phyloP scores from a whole-genome alignment of 2,113 vertebrate species.

The Cottus gobio region DNA sequence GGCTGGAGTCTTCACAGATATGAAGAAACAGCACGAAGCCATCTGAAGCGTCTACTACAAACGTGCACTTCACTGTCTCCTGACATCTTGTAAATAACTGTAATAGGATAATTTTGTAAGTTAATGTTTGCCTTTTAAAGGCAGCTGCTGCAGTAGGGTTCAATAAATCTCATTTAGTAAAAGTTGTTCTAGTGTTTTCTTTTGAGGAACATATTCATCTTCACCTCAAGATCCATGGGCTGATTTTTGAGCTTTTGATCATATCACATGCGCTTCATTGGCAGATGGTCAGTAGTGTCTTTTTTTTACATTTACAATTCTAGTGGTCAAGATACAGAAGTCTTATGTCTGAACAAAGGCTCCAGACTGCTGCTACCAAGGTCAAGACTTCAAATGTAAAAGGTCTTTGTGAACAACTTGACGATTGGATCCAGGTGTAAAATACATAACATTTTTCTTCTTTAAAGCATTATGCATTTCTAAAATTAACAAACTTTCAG shows the following conservation, averaged over 20 bases:
- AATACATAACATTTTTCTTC: too few relatives aligned
- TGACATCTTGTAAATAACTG: constrained; percentile 40
- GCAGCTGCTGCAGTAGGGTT: constrained; percentile 48
- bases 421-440: too few relatives aligned
- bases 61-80: constrained; percentile 53
- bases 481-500: too few relatives aligned
- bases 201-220: neutral
- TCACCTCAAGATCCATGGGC: neutral
- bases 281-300: neutral
- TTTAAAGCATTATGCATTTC: too few relatives aligned
- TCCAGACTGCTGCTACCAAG: neutral
- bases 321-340: neutral
- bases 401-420: neutral
- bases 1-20: constrained; percentile 85
- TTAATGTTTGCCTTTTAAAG: constrained; percentile 41
- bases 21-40: constrained; percentile 71
- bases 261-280: neutral
- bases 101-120: constrained; percentile 60
- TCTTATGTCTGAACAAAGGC: rapidly evolving
- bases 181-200: neutral
- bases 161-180: constrained; percentile 62
- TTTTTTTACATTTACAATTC: too few relatives aligned
- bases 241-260: neutral
- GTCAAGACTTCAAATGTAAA: neutral
- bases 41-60: neutral